Conservation (phyloP, 2,888 invertebrate species). For the Slavum lentiscoides region DNA sequence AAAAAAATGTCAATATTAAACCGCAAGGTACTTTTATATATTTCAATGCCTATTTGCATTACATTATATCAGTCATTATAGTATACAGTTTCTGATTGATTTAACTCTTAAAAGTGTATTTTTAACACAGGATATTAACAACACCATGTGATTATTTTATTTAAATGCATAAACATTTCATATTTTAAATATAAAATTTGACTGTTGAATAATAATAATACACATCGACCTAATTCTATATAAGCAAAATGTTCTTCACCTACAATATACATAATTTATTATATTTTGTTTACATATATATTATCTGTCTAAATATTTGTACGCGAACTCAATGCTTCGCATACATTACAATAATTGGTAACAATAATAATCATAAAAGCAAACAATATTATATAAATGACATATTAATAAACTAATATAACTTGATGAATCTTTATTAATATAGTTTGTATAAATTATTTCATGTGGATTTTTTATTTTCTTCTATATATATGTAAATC, state of each 20-base stretch:
- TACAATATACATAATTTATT: constrained; percentile 7
- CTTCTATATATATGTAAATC: no score
- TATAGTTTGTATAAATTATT: no score
- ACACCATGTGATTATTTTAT: constrained; percentile 21
- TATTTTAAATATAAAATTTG: constrained; percentile 16
- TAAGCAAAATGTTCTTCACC: constrained; percentile 15
- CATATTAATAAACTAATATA: constrained; percentile 24
- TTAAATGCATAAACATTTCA: constrained; percentile 32
- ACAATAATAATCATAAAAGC: constrained; percentile 11
- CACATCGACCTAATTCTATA: constrained; percentile 8
- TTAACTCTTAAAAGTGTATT: background rate
- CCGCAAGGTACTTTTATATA: constrained; percentile 3
- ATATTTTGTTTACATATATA: constrained; percentile 17
- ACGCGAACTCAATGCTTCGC: background rate
- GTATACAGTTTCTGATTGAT: constrained; percentile 26
- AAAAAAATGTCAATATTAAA: background rate
- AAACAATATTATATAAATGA: background rate
- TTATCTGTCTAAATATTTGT: constrained; percentile 24
- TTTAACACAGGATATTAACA: constrained; percentile 8
- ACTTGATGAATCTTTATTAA: constrained; percentile 36
- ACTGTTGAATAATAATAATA: constrained; percentile 25
- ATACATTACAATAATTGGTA: constrained; percentile 10
- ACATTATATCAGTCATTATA: constrained; percentile 8
- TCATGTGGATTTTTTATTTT: no score
- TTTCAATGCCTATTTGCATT: constrained; percentile 11